Evolutionary conservation across 2,888 invertebrate species (phyloP).

Genomic region (Diabrotica balteata): DNA sequence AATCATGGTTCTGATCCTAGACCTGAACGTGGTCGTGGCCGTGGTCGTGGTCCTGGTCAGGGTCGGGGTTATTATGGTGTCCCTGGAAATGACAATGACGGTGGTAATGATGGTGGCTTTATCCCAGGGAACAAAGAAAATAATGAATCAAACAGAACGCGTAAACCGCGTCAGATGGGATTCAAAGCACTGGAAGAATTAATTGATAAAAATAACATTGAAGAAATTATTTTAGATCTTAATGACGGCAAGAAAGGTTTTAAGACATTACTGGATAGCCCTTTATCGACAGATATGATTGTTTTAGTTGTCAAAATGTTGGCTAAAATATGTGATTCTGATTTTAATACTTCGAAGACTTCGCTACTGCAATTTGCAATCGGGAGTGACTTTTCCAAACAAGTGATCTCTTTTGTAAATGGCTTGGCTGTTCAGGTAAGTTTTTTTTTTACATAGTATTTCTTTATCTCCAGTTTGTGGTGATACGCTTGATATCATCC

Average conservation of each 20-base stretch:
- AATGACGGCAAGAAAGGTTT: constrained; percentile 31
- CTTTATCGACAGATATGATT: constrained; percentile 26
- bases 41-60: no score
- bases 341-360: constrained; percentile 28
- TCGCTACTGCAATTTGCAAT: constrained; percentile 19
- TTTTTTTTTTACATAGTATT: no score
- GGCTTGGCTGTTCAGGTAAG: constrained; percentile 29
- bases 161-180: constrained; percentile 21
- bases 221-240: constrained; percentile 23
- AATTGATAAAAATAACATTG: constrained; percentile 16
- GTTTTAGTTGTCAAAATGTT: constrained; percentile 26
- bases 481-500: no score
- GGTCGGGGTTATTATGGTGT: no score
- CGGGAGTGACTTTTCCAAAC: constrained; percentile 25
- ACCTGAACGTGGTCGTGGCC: no score
- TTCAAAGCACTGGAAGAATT: constrained; percentile 28
- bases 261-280: constrained; percentile 22
- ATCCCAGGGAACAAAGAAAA: no score
- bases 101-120: no score
- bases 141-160: no score
- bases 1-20: no score
- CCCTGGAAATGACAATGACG: no score
- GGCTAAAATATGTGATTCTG: constrained; percentile 27
- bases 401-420: constrained; percentile 22
- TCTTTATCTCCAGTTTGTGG: no score